Evolutionary conservation across 2,113 vertebrate species (phyloP).

Genomic region (Muscicapa adusta): DNA sequence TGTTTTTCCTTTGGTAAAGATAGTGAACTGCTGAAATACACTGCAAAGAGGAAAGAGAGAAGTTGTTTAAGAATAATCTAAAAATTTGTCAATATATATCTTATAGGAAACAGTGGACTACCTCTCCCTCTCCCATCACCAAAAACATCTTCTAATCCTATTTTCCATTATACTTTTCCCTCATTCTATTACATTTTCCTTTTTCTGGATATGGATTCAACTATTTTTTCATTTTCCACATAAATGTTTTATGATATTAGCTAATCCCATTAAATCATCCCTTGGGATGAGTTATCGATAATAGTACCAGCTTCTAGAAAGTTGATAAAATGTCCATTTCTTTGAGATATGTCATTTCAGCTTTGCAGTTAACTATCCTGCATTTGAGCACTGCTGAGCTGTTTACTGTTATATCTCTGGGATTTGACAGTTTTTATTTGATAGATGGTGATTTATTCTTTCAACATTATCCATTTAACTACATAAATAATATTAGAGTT

Average conservation of each 20-base stretch:
- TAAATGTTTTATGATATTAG: background rate
- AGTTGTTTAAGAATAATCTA: background rate
- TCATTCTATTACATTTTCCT: background rate
- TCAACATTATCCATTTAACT: background rate
- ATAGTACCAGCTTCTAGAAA: background rate
- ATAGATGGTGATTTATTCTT: background rate
- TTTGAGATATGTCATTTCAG: background rate
- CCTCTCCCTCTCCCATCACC: fast-evolving
- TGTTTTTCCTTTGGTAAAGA: background rate
- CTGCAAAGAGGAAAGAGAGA: background rate
- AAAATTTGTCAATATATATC: background rate
- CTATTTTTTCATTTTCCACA: background rate
- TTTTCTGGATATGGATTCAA: background rate
- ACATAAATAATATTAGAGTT: background rate
- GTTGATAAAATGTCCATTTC: slow-evolving; percentile 3
- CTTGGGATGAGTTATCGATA: background rate
- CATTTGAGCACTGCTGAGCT: background rate
- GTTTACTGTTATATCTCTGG: background rate
- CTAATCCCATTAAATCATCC: background rate
- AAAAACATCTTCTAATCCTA: background rate
- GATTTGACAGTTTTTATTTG: background rate
- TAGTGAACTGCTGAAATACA: background rate
- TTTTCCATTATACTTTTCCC: background rate
- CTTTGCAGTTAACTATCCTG: background rate
- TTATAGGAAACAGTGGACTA: background rate